These are phyloP conservation scores for Patiria pectinifera DNA, from an alignment of 53 echinoderm and acorn worm genomes.

Conservation along the genomic window DNA sequence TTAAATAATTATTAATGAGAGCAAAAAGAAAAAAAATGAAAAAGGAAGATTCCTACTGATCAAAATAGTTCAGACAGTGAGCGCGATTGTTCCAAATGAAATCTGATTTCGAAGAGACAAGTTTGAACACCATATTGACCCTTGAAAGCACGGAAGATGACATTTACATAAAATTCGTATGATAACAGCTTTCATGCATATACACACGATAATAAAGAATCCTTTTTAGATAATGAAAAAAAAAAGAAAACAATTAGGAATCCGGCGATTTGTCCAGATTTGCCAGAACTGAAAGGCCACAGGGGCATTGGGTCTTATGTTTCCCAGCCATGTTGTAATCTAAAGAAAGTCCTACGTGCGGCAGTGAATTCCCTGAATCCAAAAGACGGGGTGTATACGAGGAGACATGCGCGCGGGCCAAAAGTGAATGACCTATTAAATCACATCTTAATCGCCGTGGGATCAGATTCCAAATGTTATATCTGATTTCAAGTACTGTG, in stretches of 20 bases:
- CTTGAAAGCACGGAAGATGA: not conserved
- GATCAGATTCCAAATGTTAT: not conserved
- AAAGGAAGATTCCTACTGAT: too few relatives aligned
- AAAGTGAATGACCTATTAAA: slow-evolving; percentile 16
- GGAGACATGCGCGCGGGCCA: not conserved
- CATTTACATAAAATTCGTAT: not conserved
- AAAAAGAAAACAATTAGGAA: not conserved
- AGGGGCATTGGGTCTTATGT: not conserved
- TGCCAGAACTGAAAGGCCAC: not conserved
- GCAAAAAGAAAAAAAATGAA: too few relatives aligned
- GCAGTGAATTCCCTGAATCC: not conserved
- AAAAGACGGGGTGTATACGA: not conserved
- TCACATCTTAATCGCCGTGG: not conserved
- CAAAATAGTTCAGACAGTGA: too few relatives aligned
- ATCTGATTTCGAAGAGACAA: too few relatives aligned
- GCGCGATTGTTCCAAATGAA: too few relatives aligned
- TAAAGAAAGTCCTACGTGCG: not conserved
- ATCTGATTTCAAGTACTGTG: not conserved
- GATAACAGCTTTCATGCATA: not conserved
- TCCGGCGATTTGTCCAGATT: not conserved
- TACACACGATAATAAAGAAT: not conserved
- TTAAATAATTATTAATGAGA: too few relatives aligned
- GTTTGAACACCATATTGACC: not conserved
- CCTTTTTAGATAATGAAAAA: not conserved
- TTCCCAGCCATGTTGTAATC: slow-evolving; percentile 8